Percentiles rank a stretch among this genome's conserved stretches.
phyloP scores from a whole-genome alignment of 2,888 invertebrate genomes.

The Fragum fragum region DNA sequence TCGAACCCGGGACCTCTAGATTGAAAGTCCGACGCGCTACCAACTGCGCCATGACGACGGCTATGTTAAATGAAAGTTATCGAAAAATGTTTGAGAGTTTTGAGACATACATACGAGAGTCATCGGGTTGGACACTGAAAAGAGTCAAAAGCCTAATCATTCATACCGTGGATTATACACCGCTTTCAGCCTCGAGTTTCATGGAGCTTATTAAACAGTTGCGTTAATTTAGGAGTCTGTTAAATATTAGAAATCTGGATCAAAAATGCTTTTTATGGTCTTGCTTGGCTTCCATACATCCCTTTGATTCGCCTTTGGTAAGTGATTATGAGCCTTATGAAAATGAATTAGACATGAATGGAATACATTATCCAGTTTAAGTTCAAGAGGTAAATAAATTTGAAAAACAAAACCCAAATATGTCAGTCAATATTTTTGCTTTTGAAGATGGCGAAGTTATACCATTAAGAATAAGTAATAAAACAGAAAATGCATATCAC shows the following conservation, averaged over 20 bases:
- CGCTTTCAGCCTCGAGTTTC: constrained; percentile 52
- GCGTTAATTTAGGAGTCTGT: constrained; percentile 13
- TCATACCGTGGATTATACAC: constrained; percentile 55
- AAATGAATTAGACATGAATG: constrained; percentile 42
- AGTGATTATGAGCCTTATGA: constrained; percentile 38
- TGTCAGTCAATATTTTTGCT: constrained; percentile 51
- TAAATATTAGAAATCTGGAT: constrained; percentile 53
- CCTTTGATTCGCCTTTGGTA: constrained; percentile 41
- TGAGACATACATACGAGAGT: constrained; percentile 61
- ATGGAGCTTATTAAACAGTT: constrained; percentile 41
- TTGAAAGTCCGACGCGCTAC: too few species aligned
- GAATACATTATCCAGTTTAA: constrained; percentile 34
- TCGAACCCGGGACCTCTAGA: too few species aligned
- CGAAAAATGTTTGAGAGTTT: constrained; percentile 64
- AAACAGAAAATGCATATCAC: not conserved
- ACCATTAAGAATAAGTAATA: constrained; percentile 18
- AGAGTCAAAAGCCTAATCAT: constrained; percentile 46
- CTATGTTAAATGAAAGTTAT: too few species aligned
- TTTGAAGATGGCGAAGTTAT: constrained; percentile 21
- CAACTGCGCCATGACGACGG: too few species aligned
- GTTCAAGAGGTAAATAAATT: constrained; percentile 49
- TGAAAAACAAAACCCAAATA: constrained; percentile 50
- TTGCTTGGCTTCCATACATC: constrained; percentile 46
- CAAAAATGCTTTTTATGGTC: constrained; percentile 52
- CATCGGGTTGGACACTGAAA: constrained; percentile 61